These are phyloP conservation scores for Phyllopteryx taeniolatus DNA, from an alignment of 2,113 vertebrate species.

Conservation along the genomic window DNA sequence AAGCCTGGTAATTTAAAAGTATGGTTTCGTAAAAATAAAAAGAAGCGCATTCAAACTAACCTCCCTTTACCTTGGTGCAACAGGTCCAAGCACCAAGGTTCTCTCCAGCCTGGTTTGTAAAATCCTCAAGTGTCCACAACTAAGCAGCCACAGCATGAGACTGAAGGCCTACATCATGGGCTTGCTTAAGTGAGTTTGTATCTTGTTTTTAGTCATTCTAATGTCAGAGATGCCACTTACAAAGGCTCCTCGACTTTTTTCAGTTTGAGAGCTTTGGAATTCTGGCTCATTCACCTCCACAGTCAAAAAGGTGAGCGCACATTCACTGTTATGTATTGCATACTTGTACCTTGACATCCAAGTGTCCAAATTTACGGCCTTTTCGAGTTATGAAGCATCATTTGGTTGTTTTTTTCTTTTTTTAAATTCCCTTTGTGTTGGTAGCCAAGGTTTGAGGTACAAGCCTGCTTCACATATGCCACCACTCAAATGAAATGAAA, in stretches of 20 bases:
- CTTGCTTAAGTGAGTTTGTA: slow-evolving; percentile 87
- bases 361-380: too few relatives aligned
- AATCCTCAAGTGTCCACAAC: slow-evolving; percentile 82
- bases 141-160: slow-evolving; percentile 85
- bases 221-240: background rate
- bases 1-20: slow-evolving; percentile 74
- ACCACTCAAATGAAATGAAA: too few relatives aligned
- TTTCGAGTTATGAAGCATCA: too few relatives aligned
- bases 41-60: too few relatives aligned
- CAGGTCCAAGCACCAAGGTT: slow-evolving; percentile 86
- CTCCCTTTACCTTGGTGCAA: background rate
- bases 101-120: slow-evolving; percentile 84
- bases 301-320: slow-evolving; percentile 80
- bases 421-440: too few relatives aligned
- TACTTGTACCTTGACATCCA: too few relatives aligned
- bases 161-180: slow-evolving; percentile 94
- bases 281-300: slow-evolving; percentile 92
- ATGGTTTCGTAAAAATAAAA: background rate
- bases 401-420: too few relatives aligned
- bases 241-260: slow-evolving; percentile 16
- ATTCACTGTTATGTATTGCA: background rate
- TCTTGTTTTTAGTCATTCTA: background rate
- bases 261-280: slow-evolving; percentile 89
- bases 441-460: too few relatives aligned
- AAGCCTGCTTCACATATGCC: too few relatives aligned